Evolutionary conservation across 2,888 invertebrate species (phyloP), one percentile per base, ranked within the genome.

Genomic region (Epinotia ramella): DNA sequence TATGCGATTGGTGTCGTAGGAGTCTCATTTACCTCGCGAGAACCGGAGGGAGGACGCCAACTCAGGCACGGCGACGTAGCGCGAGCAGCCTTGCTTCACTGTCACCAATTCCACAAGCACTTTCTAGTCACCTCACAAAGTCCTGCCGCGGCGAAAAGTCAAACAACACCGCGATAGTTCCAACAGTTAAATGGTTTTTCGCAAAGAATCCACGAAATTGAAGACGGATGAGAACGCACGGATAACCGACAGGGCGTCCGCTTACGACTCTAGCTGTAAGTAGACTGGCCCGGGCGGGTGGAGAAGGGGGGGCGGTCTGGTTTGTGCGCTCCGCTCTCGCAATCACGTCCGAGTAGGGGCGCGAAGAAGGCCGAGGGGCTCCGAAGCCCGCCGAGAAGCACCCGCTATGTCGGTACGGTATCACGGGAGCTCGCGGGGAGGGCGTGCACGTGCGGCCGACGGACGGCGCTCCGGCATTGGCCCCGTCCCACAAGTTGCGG

Each of bases 1-100:
- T 92, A 90, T 88, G 88, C 89, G 87, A 88, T 88, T 84, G 87
- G 84, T 88, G 86, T 87, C 85, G 84, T 86, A 89, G 86, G 86
- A 90, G 89, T 88, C 87, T 88, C 88, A 90, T 89, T 91, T 92
- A 92, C 92, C 92, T 93, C 88, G 88, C 88, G 87, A 90, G 90
- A 90, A 87, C 86, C 88, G 86, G 89, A 90, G 89, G 89, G 90
- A 89, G 89, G 89, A 90, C 91, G 90, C 89, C 89, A 90, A 88
- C 89, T 89, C 89, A 87, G 89, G 89, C 89, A 89, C 88, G 88
- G 89, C 89, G 79, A 86, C 84, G 89, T 87, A 88, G 89, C 89
- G 87, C 88, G 85, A 88, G 81, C 87, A 89, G 89, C 83, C 86
- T 87, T 88, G 87, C 88, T 89, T 84, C 91, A 92, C 91, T 90